These are phyloP conservation scores for Takifugu rubripes DNA, from an alignment of 2,797 vertebrate species.

Conservation along the genomic window DNA sequence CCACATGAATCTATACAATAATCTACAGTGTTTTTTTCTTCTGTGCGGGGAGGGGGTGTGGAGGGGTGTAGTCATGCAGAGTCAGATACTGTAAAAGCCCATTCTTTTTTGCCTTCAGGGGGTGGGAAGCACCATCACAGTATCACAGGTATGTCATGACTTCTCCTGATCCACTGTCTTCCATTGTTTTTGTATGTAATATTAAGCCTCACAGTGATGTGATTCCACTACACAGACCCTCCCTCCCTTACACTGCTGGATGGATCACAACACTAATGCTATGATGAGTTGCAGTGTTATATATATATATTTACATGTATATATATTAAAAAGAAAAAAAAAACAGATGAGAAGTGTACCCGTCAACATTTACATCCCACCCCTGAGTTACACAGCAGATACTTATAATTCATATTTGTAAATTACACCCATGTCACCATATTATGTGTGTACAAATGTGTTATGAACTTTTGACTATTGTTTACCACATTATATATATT, in stretches of 20 bases:
- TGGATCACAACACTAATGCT: conserved; percentile 57
- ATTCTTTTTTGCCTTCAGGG: conserved; percentile 89
- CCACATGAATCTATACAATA: conserved; percentile 71
- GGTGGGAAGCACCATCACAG: conserved; percentile 88
- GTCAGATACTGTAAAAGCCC: conserved; percentile 86
- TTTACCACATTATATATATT: conserved; percentile 34
- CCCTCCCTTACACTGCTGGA: conserved; percentile 53
- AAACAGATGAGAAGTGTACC: conserved; percentile 17
- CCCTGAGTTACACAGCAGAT: conserved; percentile 47
- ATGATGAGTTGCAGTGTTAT: conserved; percentile 33
- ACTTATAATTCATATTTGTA: conserved; percentile 39
- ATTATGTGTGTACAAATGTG: conserved; percentile 69
- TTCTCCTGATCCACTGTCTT: conserved; percentile 81
- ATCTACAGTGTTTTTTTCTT: conserved; percentile 76
- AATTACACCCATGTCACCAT: conserved; percentile 61
- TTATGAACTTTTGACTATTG: conserved; percentile 62
- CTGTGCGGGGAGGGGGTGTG: conserved; percentile 79
- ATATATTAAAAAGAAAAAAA: conserved; percentile 13
- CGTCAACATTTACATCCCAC: conserved; percentile 51
- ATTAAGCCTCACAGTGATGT: conserved; percentile 60
- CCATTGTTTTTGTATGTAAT: conserved; percentile 72
- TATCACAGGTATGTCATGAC: conserved; percentile 86
- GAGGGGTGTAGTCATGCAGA: conserved; percentile 78
- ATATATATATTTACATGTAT: conserved; percentile 7
- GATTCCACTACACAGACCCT: conserved; percentile 62